A percentile compares a stretch with the other conserved stretches of the same genome.
Conservation (phyloP, 2,113 vertebrate genomes). For the Elgaria multicarinata region DNA sequence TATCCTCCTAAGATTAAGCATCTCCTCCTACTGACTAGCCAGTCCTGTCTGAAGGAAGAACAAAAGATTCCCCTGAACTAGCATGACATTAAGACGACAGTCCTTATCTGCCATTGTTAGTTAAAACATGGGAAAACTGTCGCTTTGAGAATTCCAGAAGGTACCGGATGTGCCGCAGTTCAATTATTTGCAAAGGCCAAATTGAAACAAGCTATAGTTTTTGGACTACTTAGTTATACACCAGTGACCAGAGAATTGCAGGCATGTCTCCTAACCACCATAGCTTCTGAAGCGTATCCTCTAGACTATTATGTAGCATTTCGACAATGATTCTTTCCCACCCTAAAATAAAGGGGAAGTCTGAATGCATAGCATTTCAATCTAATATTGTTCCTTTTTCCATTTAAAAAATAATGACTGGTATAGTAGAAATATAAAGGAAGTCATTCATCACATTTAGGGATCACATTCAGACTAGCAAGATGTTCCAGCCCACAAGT, state of each 20-base stretch:
- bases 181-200: slow-evolving; percentile 64
- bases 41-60: slow-evolving; percentile 69
- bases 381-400: slow-evolving; percentile 75
- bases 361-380: slow-evolving; percentile 75
- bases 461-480: slow-evolving; percentile 55
- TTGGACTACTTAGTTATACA: slow-evolving; percentile 79
- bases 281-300: slow-evolving; percentile 77
- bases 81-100: slow-evolving; percentile 80
- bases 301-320: slow-evolving; percentile 71
- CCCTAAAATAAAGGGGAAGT: slow-evolving; percentile 72
- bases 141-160: slow-evolving; percentile 75
- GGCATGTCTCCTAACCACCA: slow-evolving; percentile 60
- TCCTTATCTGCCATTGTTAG: slow-evolving; percentile 79
- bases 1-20: slow-evolving; percentile 64
- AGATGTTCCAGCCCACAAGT: slow-evolving; percentile 50
- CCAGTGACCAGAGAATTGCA: slow-evolving; percentile 73
- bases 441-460: slow-evolving; percentile 71
- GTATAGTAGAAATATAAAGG: slow-evolving; percentile 50
- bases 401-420: slow-evolving; percentile 74
- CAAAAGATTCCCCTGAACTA: slow-evolving; percentile 71
- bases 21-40: slow-evolving; percentile 68
- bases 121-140: slow-evolving; percentile 77
- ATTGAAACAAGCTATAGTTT: slow-evolving; percentile 71
- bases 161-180: slow-evolving; percentile 73
- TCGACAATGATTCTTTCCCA: slow-evolving; percentile 69